Conservation (phyloP, 2,113 vertebrate genomes). For the Danio rerio region GRCz12tu NC_133200.1:496501-497000, state of each 20-base stretch:
- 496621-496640: conserved; percentile 4
- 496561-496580: background rate
- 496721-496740: conserved; percentile 53
- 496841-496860: no score
- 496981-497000: no score
- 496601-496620: background rate
- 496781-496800: no score
- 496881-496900: no score
- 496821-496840: no score
- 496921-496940: no score
- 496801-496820: no score
- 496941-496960: no score
- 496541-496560: background rate
- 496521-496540: background rate
- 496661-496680: conserved; percentile 51
- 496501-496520: background rate
- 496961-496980: no score
- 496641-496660: conserved; percentile 25
- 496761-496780: background rate
- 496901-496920: no score
- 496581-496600: background rate
- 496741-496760: conserved; percentile 71
- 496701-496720: conserved; percentile 73
- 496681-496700: conserved; percentile 62
- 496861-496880: no score